These are phyloP conservation scores for Daboia siamensis DNA, from an alignment of 2,113 vertebrate genomes.

Conservation along the genomic window DNA sequence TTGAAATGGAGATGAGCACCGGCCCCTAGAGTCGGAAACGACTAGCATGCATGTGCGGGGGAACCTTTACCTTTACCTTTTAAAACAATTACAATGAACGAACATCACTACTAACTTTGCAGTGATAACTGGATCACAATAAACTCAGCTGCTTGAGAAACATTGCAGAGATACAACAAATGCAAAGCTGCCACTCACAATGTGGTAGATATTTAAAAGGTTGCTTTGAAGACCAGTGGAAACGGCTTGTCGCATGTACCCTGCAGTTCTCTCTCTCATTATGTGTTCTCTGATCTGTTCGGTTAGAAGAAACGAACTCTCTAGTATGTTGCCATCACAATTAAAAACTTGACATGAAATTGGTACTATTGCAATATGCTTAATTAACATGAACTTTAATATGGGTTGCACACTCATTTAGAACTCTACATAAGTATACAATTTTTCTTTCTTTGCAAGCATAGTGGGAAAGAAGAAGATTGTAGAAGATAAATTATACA, in stretches of 20 bases:
- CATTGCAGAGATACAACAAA: not conserved
- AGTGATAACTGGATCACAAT: not conserved
- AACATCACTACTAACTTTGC: not conserved
- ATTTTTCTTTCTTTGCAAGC: not conserved
- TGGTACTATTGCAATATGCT: not conserved
- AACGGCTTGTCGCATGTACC: not conserved
- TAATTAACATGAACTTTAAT: not conserved
- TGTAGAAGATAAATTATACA: constrained; percentile 44
- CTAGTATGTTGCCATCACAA: not conserved
- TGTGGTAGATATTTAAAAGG: not conserved
- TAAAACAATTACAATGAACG: not conserved
- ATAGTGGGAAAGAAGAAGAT: not conserved
- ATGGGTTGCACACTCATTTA: not conserved
- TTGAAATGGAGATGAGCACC: too few species aligned
- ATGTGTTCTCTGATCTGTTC: not conserved
- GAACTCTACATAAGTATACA: not conserved
- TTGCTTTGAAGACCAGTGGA: not conserved
- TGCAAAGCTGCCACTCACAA: not conserved
- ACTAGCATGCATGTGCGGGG: too few species aligned
- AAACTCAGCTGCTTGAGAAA: not conserved
- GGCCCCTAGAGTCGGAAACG: too few species aligned
- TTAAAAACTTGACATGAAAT: not conserved
- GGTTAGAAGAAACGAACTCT: not conserved
- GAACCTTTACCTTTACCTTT: too few species aligned
- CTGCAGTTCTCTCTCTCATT: not conserved